These are phyloP conservation scores for Leptestheria dahalacensis DNA, from an alignment of 1,140 invertebrate genomes.

Conservation along the genomic window DNA sequence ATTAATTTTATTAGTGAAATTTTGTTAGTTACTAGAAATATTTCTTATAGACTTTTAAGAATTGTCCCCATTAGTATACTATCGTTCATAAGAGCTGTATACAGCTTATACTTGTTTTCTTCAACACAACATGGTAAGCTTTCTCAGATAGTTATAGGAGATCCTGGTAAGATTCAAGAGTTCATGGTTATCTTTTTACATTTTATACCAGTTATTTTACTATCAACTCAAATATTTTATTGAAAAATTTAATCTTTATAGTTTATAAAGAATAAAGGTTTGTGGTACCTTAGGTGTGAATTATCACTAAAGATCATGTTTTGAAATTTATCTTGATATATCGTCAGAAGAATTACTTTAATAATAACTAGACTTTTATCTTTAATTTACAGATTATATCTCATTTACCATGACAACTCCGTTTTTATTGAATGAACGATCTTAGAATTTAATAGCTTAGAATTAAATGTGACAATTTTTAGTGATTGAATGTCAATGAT, in stretches of 20 bases:
- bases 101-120: slow-evolving; percentile 21
- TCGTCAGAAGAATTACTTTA: not conserved
- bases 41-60: slow-evolving; percentile 25
- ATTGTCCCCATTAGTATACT: slow-evolving; percentile 34
- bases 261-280: slow-evolving; percentile 10
- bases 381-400: not conserved
- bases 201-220: slow-evolving; percentile 1
- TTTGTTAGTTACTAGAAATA: slow-evolving; percentile 37
- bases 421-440: slow-evolving; percentile 10
- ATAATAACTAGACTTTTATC: not conserved
- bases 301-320: not conserved
- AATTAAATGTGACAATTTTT: not conserved
- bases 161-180: not conserved
- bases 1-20: slow-evolving; percentile 35
- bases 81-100: slow-evolving; percentile 22
- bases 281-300: slow-evolving; percentile 9
- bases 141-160: not conserved
- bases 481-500: not conserved
- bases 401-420: not conserved
- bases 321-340: not conserved
- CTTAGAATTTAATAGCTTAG: not conserved
- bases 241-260: not conserved
- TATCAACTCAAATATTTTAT: too few relatives aligned
- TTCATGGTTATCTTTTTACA: not conserved
- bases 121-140: not conserved